Conservation (phyloP, 2,888 invertebrate genomes). For the Drosophila atripex region DNA sequence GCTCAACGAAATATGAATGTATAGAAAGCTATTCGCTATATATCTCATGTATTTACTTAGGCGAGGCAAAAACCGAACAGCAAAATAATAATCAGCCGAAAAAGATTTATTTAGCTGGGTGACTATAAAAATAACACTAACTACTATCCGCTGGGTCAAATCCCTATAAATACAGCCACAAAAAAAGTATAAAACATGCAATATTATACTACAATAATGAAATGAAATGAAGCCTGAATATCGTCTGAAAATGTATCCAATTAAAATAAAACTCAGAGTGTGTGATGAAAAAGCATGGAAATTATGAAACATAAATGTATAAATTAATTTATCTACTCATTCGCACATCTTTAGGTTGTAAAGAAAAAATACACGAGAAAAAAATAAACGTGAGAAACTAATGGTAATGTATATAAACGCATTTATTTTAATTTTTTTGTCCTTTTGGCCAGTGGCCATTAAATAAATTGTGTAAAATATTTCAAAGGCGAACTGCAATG, state of each 20-base stretch:
- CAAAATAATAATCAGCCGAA: slow-evolving; percentile 46
- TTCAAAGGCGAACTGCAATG: slow-evolving; percentile 28
- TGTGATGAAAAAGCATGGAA: slow-evolving; percentile 28
- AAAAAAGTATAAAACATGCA: slow-evolving; percentile 25
- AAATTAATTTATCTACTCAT: slow-evolving; percentile 73
- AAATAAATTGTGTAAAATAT: slow-evolving; percentile 43
- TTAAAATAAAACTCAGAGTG: slow-evolving; percentile 54
- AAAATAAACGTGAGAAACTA: slow-evolving; percentile 40
- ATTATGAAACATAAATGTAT: slow-evolving; percentile 52
- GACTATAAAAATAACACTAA: slow-evolving; percentile 50
- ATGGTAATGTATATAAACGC: slow-evolving; percentile 42
- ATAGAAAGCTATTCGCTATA: slow-evolving; percentile 21
- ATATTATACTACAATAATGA: slow-evolving; percentile 39
- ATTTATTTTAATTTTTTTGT: slow-evolving; percentile 31
- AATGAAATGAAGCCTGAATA: slow-evolving; percentile 11
- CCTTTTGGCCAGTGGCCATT: slow-evolving; percentile 29
- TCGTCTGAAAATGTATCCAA: slow-evolving; percentile 63
- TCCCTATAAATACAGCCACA: slow-evolving; percentile 31
- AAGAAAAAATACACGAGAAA: slow-evolving; percentile 45
- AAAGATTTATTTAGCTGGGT: slow-evolving; percentile 59
- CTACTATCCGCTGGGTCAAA: slow-evolving; percentile 18
- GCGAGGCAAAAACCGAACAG: slow-evolving; percentile 12
- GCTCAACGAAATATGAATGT: slow-evolving; percentile 34
- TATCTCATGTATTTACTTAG: slow-evolving; percentile 22
- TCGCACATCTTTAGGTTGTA: slow-evolving; percentile 72